Evolutionary conservation across 2,797 vertebrate genomes (phyloP).

Genomic region (Ciconia nigra): DNA sequence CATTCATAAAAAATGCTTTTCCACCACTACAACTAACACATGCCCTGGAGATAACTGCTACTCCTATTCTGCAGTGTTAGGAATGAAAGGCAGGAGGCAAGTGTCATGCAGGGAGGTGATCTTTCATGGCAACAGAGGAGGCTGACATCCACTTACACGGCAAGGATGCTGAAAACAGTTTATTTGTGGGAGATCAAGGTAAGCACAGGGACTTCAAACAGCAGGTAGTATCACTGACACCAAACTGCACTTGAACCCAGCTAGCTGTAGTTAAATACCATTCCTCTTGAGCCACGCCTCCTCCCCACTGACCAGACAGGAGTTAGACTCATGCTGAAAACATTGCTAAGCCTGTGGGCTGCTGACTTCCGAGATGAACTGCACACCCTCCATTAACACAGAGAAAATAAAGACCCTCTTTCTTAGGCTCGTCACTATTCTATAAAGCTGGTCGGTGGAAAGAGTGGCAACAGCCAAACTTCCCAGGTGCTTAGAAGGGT

Average conservation of each 20-base stretch:
- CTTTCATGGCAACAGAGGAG: not conserved
- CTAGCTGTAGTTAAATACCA: not conserved
- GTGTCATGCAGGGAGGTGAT: not conserved
- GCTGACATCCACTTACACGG: not conserved
- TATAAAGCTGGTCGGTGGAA: rapidly evolving
- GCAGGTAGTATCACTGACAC: not conserved
- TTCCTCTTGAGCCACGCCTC: not conserved
- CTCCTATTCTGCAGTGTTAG: not conserved
- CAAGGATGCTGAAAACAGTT: not conserved
- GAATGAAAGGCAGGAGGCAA: not conserved
- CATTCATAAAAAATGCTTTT: not conserved
- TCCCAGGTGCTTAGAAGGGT: not conserved
- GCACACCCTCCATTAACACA: not conserved
- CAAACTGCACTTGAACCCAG: not conserved
- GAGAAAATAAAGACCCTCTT: not conserved
- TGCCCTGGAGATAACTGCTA: not conserved
- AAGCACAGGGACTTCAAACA: not conserved
- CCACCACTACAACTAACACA: not conserved
- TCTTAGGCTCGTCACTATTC: not conserved
- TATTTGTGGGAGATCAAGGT: not conserved
- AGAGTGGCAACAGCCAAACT: not conserved
- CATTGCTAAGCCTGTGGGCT: not conserved
- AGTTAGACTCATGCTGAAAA: not conserved
- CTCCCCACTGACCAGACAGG: not conserved
- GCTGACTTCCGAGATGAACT: not conserved